Percentiles rank a stretch among this genome's conserved stretches.
These are phyloP conservation scores for Atrichornis clamosus DNA, from an alignment of 2,113 vertebrate species.

Conservation along the genomic window DNA sequence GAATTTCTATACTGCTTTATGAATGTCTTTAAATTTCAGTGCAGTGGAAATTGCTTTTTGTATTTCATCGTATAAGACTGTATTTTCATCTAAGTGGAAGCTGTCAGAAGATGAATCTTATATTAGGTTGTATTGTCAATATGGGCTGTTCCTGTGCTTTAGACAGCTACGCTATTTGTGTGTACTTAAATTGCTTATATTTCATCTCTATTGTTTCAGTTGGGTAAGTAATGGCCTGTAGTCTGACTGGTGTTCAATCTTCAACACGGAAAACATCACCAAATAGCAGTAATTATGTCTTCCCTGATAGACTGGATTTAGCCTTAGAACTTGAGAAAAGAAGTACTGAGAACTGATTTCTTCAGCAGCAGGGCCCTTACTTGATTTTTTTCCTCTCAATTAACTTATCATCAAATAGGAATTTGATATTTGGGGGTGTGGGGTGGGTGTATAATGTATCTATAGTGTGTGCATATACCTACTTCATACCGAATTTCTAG, in stretches of 20 bases:
- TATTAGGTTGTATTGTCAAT: background rate
- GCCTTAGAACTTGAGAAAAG: background rate
- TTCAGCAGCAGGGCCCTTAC: background rate
- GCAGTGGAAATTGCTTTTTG: background rate
- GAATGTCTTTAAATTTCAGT: background rate
- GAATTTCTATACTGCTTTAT: background rate
- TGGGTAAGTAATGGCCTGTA: background rate
- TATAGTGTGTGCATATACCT: background rate
- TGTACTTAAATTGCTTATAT: background rate
- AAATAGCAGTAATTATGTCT: background rate
- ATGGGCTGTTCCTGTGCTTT: background rate
- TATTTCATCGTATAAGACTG: background rate
- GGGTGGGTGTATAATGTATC: background rate
- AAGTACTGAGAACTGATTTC: background rate
- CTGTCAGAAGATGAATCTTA: background rate
- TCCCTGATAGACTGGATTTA: background rate
- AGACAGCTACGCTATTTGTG: background rate
- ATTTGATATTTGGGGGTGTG: background rate
- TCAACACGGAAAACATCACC: background rate
- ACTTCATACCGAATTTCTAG: background rate
- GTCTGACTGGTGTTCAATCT: background rate
- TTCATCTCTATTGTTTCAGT: background rate
- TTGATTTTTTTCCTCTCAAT: background rate
- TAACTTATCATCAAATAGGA: background rate
- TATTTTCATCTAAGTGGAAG: slow-evolving; percentile 3